Evolutionary conservation across 2,888 invertebrate species (phyloP), one percentile per base, ranked within the genome.

Genomic region (Coenonympha arcania): DNA sequence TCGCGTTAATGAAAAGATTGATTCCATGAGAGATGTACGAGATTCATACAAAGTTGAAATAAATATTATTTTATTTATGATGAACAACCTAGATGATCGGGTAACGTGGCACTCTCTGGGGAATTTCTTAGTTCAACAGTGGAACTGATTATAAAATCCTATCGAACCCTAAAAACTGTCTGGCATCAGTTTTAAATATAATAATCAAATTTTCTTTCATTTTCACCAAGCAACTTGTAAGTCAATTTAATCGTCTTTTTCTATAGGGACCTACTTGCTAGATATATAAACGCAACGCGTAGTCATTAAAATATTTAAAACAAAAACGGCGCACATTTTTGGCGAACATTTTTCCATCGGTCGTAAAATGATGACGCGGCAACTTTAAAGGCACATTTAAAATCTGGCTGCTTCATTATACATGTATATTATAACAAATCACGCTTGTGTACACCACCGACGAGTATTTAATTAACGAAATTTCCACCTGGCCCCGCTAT

Each of bases 401-500:
- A 33, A 50, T 50, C 39, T 22, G 30, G 30, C 26, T 11, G 36
- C n/a, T 31, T 48, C 33, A 55, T 50, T 47, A 55, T 45, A 51
- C 24, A 39, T 41, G 19, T 47, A 48, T 56, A 46, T 47, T 51
- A 48, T 70, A 79, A 79, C 79, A 78, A 76, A 78, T 76, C 73
- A 74, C 70, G 71, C 66, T 66, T 62, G 68, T 75, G 74, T 79
- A 71, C 72, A 65, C 66, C 69, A 66, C 64, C 60, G 49, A 52
- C 47, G 57, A 57, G 73, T 76, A 74, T 76, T 75, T 84, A 84
- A 86, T 84, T 83, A 85, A 83, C 76, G 75, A 79, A 78, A 81
- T 82, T 82, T 83, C 81, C 80, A 83, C 71, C 68, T 83, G 84
- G 80, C 79, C 79, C 81, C 81, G 82, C 79, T 71, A 82, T 81